These are phyloP conservation scores for Meles meles DNA, from an alignment of 2,113 vertebrate genomes.

Conservation along the genomic window DNA sequence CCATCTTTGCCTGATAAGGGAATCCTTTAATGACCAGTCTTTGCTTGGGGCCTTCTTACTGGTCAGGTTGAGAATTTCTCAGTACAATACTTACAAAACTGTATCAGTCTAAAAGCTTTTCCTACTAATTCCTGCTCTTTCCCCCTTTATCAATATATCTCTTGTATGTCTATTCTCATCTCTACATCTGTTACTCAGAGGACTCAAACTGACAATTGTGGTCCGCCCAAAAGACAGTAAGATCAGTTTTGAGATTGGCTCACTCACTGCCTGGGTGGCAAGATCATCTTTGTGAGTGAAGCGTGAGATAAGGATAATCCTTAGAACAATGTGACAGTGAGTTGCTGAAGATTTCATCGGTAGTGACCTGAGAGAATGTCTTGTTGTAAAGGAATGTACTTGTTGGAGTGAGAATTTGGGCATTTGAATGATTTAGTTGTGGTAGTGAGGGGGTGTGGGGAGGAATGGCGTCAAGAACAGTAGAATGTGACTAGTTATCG, in stretches of 20 bases:
- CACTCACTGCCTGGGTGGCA: neutral
- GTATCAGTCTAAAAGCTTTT: neutral
- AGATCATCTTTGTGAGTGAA: neutral
- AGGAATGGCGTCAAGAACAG: neutral
- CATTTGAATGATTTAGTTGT: neutral
- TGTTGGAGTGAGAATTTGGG: neutral
- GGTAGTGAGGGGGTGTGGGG: neutral
- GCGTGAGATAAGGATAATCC: neutral
- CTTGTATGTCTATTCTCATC: neutral
- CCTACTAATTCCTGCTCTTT: neutral
- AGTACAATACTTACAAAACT: neutral
- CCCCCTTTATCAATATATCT: neutral
- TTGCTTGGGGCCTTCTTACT: neutral
- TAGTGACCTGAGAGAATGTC: neutral
- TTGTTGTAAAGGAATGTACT: neutral
- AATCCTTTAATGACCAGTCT: neutral
- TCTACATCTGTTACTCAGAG: neutral
- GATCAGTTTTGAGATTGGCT: neutral
- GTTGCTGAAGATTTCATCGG: neutral
- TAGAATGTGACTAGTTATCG: neutral
- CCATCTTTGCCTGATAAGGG: neutral
- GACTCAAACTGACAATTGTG: neutral
- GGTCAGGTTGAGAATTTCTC: neutral
- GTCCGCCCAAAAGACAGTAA: neutral
- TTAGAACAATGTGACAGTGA: neutral